Evolutionary conservation across 1,140 invertebrate genomes (phyloP).

Genomic region (Scaptomyza hsui): DNA sequence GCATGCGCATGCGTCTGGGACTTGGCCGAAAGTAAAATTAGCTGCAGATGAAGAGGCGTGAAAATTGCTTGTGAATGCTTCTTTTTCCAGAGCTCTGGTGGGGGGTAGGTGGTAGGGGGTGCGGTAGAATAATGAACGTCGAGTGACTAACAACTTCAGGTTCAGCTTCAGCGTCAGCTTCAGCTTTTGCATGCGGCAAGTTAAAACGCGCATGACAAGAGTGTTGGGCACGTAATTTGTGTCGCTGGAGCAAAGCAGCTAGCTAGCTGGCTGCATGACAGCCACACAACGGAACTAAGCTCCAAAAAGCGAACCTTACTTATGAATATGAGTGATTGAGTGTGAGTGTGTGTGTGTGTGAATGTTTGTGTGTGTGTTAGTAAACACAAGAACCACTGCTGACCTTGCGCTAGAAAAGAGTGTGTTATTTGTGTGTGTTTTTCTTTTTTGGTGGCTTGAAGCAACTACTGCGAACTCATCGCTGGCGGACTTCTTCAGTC

Average conservation of each 20-base stretch:
- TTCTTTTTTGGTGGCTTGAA: conserved; percentile 31
- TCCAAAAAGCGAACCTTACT: conserved; percentile 42
- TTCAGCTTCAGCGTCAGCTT: too few relatives aligned
- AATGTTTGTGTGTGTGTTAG: not conserved
- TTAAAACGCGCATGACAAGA: conserved; percentile 59
- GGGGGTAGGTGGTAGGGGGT: conserved; percentile 25
- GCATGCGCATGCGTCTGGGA: conserved; percentile 59
- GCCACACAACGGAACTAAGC: conserved; percentile 34
- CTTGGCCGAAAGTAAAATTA: conserved; percentile 67
- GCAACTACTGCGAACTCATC: conserved; percentile 21
- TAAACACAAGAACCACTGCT: conserved; percentile 47
- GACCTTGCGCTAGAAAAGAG: conserved; percentile 69
- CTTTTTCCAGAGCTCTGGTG: not conserved
- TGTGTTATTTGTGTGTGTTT: too few relatives aligned
- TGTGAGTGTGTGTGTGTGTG: conserved; percentile 6
- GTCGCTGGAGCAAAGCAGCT: conserved; percentile 44
- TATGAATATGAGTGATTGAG: conserved; percentile 46
- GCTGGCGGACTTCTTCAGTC: not conserved
- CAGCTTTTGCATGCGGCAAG: conserved; percentile 59
- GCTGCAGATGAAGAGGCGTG: conserved; percentile 42
- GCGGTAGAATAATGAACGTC: conserved; percentile 26
- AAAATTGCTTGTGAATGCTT: conserved; percentile 32
- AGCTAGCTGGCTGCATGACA: conserved; percentile 24
- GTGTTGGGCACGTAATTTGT: conserved; percentile 67
- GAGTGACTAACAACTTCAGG: conserved; percentile 43